Evolutionary conservation across 2,797 vertebrate species (phyloP), one percentile per base, ranked within the genome.

Genomic region (Fistularia tabacaria): DNA sequence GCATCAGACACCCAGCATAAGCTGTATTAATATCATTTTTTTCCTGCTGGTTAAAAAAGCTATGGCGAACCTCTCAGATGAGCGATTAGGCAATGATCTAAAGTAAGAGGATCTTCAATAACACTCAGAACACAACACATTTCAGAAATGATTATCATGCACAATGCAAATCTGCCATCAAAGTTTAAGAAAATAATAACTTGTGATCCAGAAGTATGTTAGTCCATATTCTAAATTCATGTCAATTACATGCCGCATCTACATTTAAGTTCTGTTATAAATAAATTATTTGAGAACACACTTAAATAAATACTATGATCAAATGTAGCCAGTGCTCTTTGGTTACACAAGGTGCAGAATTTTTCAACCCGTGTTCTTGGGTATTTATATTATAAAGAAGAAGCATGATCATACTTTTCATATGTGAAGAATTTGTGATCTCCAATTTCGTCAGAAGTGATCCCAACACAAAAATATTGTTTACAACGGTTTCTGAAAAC

Each of bases 281-380:
- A 75, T 63, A 84, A 66, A 73, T 77, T 81, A 68, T 69, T 64
- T 11, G 46, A 58, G 55, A 74, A 65, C 61, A 67, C 36, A 6
- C 64, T 74, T 61, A 76, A 80, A 86, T 83, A 87, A 86, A 85
- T 85, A 76, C 74, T 65, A 38, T 43, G 70, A 62, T 75, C 53
- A 76, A 67, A 79, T 57, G 61, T 60, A 65, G 69, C 50, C 74
- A 71, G 72, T 78, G 69, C 59, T 72, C 79, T 88, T 86, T 84
- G 78, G 83, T 85, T 83, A 75, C 79, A 82, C 72, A 72, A 80
- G 62, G 52, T 42, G 52, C 42, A 37, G 42, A 8, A 43, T 53
- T 43, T 14, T 50, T 10, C 14, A 10, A 36, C 36, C 36, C 3
- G 7, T 11, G 43, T 43, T 39, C 43, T 53, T 53, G 51, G 14